Percentiles rank a stretch among this genome's conserved stretches.
phyloP scores from a whole-genome alignment of 2,113 vertebrate species.

The Megaceryle torquata region DNA sequence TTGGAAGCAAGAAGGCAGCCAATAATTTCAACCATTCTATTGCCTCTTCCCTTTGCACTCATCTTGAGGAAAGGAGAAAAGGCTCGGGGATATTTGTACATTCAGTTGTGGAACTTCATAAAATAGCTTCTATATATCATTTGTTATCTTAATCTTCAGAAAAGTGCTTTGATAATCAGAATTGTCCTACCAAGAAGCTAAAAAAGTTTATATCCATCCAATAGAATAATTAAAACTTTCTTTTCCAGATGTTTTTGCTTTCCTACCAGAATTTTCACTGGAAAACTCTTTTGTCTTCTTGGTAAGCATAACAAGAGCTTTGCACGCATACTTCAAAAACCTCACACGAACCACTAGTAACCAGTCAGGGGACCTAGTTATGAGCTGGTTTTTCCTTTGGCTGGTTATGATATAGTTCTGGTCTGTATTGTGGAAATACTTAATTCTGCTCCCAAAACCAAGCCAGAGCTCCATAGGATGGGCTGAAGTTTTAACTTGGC shows the following conservation, averaged over 20 bases:
- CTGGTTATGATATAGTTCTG: constrained; percentile 24
- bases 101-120: background rate
- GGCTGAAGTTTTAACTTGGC: constrained; percentile 52
- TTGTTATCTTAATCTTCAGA: background rate
- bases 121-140: background rate
- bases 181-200: background rate
- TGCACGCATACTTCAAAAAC: background rate
- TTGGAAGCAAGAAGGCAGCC: background rate
- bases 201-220: background rate
- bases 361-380: constrained; percentile 27
- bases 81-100: background rate
- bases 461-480: constrained; percentile 43
- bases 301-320: background rate
- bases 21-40: background rate
- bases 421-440: constrained; percentile 57
- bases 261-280: background rate
- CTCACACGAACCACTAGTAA: constrained; percentile 2
- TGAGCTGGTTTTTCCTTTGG: constrained; percentile 66
- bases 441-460: constrained; percentile 12
- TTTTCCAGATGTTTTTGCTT: background rate
- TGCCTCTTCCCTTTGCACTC: background rate
- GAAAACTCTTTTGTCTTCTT: background rate
- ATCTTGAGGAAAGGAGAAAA: background rate
- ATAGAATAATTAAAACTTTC: background rate
- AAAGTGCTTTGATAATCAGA: background rate